phyloP scores from a whole-genome alignment of 2,113 vertebrate species.

The Acrocephalus kingi region DNA sequence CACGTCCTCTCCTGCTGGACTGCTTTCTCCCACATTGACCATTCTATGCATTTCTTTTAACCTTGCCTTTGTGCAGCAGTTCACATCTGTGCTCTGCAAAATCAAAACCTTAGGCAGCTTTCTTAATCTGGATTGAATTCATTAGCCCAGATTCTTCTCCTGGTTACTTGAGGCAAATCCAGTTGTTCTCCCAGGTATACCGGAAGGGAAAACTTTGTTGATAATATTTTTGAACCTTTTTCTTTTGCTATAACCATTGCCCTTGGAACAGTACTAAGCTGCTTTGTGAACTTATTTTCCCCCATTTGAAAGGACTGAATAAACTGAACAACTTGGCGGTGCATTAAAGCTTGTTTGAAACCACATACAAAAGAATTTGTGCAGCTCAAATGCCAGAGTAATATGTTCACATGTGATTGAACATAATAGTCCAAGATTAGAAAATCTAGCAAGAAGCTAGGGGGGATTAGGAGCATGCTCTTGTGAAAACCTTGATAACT shows the following conservation, averaged over 20 bases:
- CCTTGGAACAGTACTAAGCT: neutral
- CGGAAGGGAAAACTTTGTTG: neutral
- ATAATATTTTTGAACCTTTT: neutral
- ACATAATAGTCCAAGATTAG: constrained; percentile 13
- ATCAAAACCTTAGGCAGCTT: neutral
- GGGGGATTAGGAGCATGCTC: neutral
- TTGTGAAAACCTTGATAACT: constrained; percentile 4
- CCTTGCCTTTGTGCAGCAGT: neutral
- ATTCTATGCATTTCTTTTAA: neutral
- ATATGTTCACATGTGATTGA: constrained; percentile 7
- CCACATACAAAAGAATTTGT: constrained; percentile 14
- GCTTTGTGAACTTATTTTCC: constrained; percentile 4
- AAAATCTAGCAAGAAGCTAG: neutral
- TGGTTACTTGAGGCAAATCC: neutral
- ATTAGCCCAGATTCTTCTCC: neutral
- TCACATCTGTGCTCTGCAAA: neutral
- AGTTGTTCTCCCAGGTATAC: neutral
- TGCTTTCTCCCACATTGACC: neutral
- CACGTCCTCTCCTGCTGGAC: neutral
- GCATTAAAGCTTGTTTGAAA: constrained; percentile 41
- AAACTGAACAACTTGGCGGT: neutral
- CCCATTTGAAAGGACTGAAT: constrained; percentile 7
- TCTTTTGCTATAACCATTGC: neutral
- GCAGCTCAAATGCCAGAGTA: constrained; percentile 6
- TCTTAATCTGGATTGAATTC: neutral